Percentiles rank a stretch among this genome's conserved stretches.
phyloP scores from a whole-genome alignment of 2,797 vertebrate species.

The Merluccius polli region DNA sequence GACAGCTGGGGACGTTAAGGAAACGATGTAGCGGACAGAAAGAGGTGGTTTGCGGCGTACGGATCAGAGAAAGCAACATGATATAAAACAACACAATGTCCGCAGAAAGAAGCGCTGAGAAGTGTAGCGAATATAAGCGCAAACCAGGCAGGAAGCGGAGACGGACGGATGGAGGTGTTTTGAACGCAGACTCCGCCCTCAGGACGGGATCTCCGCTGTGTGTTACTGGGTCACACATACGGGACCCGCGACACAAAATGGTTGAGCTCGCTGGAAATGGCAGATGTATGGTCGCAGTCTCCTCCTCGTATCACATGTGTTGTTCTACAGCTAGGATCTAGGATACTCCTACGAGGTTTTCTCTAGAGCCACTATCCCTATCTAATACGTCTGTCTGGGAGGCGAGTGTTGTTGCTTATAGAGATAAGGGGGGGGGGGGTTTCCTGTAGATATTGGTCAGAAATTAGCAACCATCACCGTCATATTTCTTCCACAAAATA shows the following conservation, averaged over 20 bases:
- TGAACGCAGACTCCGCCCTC: conserved; percentile 58
- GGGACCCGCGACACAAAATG: conserved; percentile 65
- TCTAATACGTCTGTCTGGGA: background rate
- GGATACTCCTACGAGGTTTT: background rate
- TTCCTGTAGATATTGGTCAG: too few species aligned
- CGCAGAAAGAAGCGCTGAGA: background rate
- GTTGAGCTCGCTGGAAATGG: conserved; percentile 63
- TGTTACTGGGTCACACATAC: conserved; percentile 76
- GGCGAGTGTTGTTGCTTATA: too few species aligned
- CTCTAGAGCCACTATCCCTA: background rate
- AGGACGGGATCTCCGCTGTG: conserved; percentile 10
- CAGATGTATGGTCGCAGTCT: conserved; percentile 29
- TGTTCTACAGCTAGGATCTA: too few species aligned
- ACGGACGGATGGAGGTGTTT: conserved; percentile 48
- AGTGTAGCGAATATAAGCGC: conserved; percentile 28
- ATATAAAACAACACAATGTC: background rate
- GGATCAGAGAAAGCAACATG: conserved; percentile 39
- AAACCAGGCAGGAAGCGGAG: conserved; percentile 39
- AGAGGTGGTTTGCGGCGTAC: conserved; percentile 7
- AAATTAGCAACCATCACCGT: too few species aligned
- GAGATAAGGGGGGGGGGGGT: too few species aligned
- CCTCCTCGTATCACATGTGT: background rate
- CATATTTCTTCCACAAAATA: too few species aligned
- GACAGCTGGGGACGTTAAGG: background rate
- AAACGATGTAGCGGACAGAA: conserved; percentile 19